A percentile compares a stretch with the other conserved stretches of the same genome.
Conservation (phyloP, 2,888 invertebrate species). For the Malthinus flaveolus region DNA sequence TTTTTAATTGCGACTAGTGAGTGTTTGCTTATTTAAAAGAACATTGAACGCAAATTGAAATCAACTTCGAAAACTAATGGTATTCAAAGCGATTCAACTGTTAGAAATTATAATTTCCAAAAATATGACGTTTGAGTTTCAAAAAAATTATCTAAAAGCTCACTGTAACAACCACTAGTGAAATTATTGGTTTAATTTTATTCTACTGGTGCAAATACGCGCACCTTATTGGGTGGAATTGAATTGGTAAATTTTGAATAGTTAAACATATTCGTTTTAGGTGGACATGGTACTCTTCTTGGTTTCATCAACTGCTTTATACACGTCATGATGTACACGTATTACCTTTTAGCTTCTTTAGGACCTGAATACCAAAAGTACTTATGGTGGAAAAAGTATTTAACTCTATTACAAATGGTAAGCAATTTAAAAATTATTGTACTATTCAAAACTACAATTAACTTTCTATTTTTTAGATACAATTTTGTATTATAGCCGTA, state of each 20-base stretch:
- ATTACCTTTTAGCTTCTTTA: slow-evolving; percentile 87
- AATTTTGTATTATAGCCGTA: slow-evolving; percentile 74
- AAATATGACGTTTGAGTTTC: too few relatives aligned
- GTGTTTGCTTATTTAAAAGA: too few relatives aligned
- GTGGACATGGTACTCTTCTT: slow-evolving; percentile 78
- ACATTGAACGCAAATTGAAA: too few relatives aligned
- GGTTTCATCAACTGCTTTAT: slow-evolving; percentile 92
- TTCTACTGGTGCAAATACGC: too few relatives aligned
- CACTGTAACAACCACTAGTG: too few relatives aligned
- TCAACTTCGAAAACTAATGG: too few relatives aligned
- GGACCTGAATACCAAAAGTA: slow-evolving; percentile 87
- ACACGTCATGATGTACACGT: slow-evolving; percentile 93
- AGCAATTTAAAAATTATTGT: slow-evolving; percentile 37
- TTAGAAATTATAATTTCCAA: too few relatives aligned
- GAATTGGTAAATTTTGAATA: not conserved
- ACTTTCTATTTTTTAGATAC: slow-evolving; percentile 60
- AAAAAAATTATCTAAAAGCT: too few relatives aligned
- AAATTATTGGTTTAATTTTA: too few relatives aligned
- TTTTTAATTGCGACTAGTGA: too few relatives aligned
- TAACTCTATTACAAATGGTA: slow-evolving; percentile 91
- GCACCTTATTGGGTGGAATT: too few relatives aligned
- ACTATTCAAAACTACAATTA: not conserved
- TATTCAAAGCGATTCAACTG: too few relatives aligned
- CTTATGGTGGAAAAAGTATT: slow-evolving; percentile 92
- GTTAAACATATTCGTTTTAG: slow-evolving; percentile 50